These are phyloP conservation scores for Catharus fuscescens DNA, from an alignment of 2,113 vertebrate genomes.

Conservation along the genomic window DNA sequence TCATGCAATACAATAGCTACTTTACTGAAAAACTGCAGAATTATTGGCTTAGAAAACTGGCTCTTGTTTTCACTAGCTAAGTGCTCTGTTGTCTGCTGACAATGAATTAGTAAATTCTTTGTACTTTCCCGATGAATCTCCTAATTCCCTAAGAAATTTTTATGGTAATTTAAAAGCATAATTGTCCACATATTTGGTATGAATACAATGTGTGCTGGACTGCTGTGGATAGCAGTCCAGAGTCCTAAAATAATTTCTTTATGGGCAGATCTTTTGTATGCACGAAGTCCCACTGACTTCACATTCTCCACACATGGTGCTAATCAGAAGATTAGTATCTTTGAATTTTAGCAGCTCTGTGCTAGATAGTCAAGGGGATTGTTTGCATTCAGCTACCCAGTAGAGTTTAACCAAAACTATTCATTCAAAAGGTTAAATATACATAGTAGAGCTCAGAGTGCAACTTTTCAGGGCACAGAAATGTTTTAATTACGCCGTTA, in stretches of 20 bases:
- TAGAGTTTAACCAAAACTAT: background rate
- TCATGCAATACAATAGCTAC: background rate
- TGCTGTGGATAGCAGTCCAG: background rate
- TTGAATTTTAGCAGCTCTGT: conserved; percentile 13
- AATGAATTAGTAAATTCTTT: background rate
- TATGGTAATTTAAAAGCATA: background rate
- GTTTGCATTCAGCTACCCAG: background rate
- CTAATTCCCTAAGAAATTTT: background rate
- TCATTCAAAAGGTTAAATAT: background rate
- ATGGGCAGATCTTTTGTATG: background rate
- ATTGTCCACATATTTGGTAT: background rate
- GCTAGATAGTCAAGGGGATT: background rate
- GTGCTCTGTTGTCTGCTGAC: background rate
- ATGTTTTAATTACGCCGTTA: background rate
- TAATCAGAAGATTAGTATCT: background rate
- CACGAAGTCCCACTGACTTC: background rate
- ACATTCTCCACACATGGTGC: background rate
- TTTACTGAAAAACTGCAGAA: background rate
- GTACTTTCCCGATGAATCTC: background rate
- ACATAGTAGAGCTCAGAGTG: background rate
- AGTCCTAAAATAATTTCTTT: conserved; percentile 51
- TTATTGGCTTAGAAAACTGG: background rate
- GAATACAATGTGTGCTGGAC: background rate
- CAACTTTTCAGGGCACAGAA: background rate
- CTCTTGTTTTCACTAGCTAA: background rate